phyloP scores from a whole-genome alignment of 2,888 invertebrate genomes.

The Selenia dentaria region DNA sequence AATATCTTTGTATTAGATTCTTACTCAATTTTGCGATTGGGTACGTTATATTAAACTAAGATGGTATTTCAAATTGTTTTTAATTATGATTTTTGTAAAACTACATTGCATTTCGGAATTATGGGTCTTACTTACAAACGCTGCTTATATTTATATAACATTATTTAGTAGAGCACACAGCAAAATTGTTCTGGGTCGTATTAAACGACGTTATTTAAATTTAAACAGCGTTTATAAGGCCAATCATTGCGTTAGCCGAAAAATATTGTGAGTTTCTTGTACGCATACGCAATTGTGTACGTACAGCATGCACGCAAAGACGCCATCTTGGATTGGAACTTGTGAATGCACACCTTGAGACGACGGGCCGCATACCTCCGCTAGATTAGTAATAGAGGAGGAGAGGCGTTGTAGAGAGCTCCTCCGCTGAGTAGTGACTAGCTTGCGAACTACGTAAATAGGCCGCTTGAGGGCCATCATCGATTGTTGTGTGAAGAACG shows the following conservation, averaged over 20 bases:
- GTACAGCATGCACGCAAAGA: not conserved
- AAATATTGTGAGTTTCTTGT: no score
- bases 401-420: slow-evolving; percentile 77
- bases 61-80: not conserved
- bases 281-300: slow-evolving; percentile 1
- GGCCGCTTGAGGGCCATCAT: slow-evolving; percentile 74
- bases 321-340: slow-evolving; percentile 2
- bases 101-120: not conserved
- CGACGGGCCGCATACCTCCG: slow-evolving; percentile 74
- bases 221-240: no score
- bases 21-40: no score
- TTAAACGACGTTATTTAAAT: no score
- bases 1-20: slow-evolving; percentile 9
- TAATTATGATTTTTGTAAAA: not conserved
- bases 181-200: no score
- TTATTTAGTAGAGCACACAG: no score
- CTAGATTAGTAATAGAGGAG: slow-evolving; percentile 78
- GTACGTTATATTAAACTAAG: no score
- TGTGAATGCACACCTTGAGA: slow-evolving; percentile 62
- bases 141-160: no score
- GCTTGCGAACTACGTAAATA: slow-evolving; percentile 79
- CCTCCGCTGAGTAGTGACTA: slow-evolving; percentile 78
- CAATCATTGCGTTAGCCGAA: no score
- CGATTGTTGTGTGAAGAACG: slow-evolving; percentile 67
- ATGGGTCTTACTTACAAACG: no score